A percentile compares a stretch with the other conserved stretches of the same genome.
Evolutionary conservation across 2,797 vertebrate genomes (phyloP).

Genomic region (Pagetopsis macropterus): DNA sequence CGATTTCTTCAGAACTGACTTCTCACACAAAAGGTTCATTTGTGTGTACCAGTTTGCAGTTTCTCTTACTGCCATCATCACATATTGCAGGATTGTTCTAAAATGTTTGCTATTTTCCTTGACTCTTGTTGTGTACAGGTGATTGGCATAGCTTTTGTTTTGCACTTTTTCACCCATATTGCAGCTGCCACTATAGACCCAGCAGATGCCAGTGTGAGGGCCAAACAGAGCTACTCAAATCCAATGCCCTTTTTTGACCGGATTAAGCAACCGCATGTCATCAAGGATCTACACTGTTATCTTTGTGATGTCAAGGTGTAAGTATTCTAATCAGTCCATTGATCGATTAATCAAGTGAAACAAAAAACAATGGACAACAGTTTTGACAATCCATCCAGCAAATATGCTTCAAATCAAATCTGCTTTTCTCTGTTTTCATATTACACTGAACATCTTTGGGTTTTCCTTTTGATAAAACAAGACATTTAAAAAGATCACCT

Average conservation of each 20-base stretch:
- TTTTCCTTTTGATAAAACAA: too few relatives aligned
- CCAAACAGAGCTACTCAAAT: conserved; percentile 75
- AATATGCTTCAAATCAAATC: too few relatives aligned
- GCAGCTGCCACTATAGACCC: conserved; percentile 79
- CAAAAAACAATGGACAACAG: too few relatives aligned
- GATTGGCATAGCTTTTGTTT: conserved; percentile 63
- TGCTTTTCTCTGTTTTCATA: too few relatives aligned
- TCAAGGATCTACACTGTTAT: conserved; percentile 83
- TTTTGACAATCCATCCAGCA: too few relatives aligned
- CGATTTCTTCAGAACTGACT: conserved; percentile 41
- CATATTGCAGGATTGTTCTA: neutral
- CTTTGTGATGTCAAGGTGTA: conserved; percentile 84
- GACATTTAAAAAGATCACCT: too few relatives aligned
- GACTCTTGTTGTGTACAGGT: conserved; percentile 70
- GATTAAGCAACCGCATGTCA: conserved; percentile 77
- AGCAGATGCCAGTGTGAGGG: conserved; percentile 76
- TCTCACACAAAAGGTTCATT: conserved; percentile 42
- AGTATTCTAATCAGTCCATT: conserved; percentile 47
- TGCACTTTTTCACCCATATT: conserved; percentile 77
- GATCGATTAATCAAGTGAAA: too few relatives aligned
- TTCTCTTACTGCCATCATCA: conserved; percentile 1
- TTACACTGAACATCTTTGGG: too few relatives aligned
- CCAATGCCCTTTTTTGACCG: conserved; percentile 80
- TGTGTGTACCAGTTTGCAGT: conserved; percentile 22
- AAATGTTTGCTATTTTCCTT: conserved; percentile 57